A percentile compares a stretch with the other conserved stretches of the same genome.
These are phyloP conservation scores for Eulimnadia texana DNA, from an alignment of 1,140 invertebrate species.

Conservation along the genomic window DNA sequence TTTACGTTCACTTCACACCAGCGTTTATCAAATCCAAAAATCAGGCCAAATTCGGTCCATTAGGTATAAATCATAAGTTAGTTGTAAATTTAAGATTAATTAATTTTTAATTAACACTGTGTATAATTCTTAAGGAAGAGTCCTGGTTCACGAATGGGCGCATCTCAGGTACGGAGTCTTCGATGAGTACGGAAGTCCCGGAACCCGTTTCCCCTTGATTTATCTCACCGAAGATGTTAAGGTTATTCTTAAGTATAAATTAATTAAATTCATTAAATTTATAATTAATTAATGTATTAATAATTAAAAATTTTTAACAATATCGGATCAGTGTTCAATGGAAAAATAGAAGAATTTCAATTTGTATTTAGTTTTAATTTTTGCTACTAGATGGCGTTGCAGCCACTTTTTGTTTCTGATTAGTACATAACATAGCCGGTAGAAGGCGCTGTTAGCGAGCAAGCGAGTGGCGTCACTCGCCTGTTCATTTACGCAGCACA, in stretches of 20 bases:
- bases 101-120: neutral
- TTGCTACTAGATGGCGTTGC: neutral
- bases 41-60: neutral
- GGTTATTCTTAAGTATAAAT: conserved; percentile 7
- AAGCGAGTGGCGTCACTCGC: too few species aligned
- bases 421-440: too few species aligned
- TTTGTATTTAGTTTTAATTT: neutral
- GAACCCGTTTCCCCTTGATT: conserved; percentile 20
- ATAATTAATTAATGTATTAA: conserved; percentile 18
- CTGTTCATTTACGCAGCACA: too few species aligned
- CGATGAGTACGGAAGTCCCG: conserved; percentile 26
- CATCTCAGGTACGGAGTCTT: conserved; percentile 31
- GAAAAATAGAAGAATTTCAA: neutral
- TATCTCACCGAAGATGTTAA: conserved; percentile 17
- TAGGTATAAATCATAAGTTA: neutral
- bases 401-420: neutral
- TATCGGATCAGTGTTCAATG: too few species aligned
- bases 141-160: conserved; percentile 30
- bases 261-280: conserved; percentile 14
- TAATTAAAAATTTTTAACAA: too few species aligned
- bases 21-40: conserved; percentile 9
- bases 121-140: too few species aligned
- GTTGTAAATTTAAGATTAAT: neutral
- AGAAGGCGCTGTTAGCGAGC: too few species aligned
- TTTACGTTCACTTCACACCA: conserved; percentile 22